Base-by-base conservation (phyloP, 2,113 vertebrate genomes). In the Psilopsiagon aurifrons region DNA sequence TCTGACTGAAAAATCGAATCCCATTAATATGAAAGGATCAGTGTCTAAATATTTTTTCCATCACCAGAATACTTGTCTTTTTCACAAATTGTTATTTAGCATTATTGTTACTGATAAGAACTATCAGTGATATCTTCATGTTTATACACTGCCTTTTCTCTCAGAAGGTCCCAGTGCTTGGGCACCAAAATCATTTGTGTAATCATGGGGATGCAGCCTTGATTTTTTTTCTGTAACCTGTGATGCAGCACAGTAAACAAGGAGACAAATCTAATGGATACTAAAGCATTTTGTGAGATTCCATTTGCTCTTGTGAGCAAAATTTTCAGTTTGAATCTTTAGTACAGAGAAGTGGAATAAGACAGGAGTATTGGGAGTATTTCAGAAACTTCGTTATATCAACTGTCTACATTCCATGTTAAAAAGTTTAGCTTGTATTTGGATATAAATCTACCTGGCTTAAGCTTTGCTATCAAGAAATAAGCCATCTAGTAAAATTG, bases 151-250 rank as follows among this genome's bases (percentile, higher is more conserved):
- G 23, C 2, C 12, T 93, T 86, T 96, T 94, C 22, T 60, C 37
- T 70, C 57, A 79, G 46, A 67, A 86, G 9, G 66, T 83, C 46
- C 51, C n/a, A 43, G 39, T 43, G 19, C 10, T 29, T 71, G 60
- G 37, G 27, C 51, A 81, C 55, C 55, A 90, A 59, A 93, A 93
- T 93, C 75, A 74, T 68, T 96, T 92, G 37, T 27, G 6, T 93
- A 91, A 81, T 93, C 83, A 81, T 44, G 33, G 33, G 27, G 13
- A 90, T 86, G 51, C 60, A 93, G 79, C 39, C 60, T 83, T 83
- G 85, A n/a, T 62, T 95, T 92, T 96, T 93, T 92, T 80, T 90
- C 92, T 80, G 75, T 92, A 81, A 96, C 82, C 75, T 88, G 81
- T 68, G 60, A 69, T 60, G 70, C 29, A 43, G 51, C 64, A 74